Percentiles rank a stretch among this genome's conserved stretches.
Evolutionary conservation across 35 echinoderm and acorn worm species (phyloP).

Genomic region (Acanthaster planci): DNA sequence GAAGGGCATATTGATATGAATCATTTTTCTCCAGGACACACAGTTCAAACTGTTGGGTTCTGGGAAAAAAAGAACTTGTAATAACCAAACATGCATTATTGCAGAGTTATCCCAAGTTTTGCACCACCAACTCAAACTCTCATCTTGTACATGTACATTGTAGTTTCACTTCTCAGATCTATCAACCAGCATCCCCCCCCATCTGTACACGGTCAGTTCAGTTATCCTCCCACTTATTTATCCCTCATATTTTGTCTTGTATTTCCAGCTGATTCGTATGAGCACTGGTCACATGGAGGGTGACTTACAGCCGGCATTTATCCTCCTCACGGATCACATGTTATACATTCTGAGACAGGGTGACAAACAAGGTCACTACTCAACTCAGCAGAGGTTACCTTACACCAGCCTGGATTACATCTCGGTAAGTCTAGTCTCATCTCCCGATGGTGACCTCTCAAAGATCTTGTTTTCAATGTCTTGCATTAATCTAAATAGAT

Average conservation of each 20-base stretch:
- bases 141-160: no score
- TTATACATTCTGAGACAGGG: slow-evolving; percentile 73
- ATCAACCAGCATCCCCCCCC: not conserved
- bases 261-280: slow-evolving; percentile 51
- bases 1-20: no score
- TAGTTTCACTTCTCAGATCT: no score
- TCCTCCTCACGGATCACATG: slow-evolving; percentile 64
- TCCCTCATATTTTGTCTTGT: not conserved
- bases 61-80: no score
- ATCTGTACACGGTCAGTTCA: not conserved
- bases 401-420: slow-evolving; percentile 72
- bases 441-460: not conserved
- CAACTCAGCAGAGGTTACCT: slow-evolving; percentile 42
- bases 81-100: no score
- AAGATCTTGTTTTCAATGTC: no score
- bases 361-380: slow-evolving; percentile 34
- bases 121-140: no score
- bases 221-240: not conserved
- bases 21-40: no score
- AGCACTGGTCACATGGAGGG: slow-evolving; percentile 75
- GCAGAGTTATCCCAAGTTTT: no score
- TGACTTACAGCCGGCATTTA: slow-evolving; percentile 56
- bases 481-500: not conserved
- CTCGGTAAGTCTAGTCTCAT: slow-evolving; percentile 50
- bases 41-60: no score